phyloP scores from a whole-genome alignment of 2,797 vertebrate genomes.

The Halcyon smyrnensis region DNA sequence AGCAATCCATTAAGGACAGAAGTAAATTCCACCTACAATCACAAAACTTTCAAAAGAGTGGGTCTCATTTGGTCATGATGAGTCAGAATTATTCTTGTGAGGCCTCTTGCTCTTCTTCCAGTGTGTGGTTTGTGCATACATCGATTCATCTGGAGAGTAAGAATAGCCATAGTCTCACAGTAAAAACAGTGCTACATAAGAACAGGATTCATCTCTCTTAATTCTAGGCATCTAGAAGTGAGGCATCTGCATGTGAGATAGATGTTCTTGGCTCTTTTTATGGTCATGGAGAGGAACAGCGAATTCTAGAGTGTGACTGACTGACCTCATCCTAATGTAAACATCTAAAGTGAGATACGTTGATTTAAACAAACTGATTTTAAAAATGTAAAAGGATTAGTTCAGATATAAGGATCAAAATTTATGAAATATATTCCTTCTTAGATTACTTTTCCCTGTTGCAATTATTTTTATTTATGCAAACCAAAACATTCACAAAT shows the following conservation, averaged over 20 bases:
- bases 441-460: background rate
- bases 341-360: background rate
- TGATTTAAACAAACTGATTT: background rate
- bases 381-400: background rate
- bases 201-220: background rate
- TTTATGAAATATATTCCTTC: background rate
- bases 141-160: background rate
- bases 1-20: background rate
- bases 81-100: background rate
- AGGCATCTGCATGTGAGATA: background rate
- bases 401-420: background rate
- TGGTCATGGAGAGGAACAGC: background rate
- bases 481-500: background rate
- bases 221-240: background rate
- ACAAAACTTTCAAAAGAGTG: background rate
- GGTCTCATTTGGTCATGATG: rapidly evolving
- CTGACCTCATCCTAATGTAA: background rate
- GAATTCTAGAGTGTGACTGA: background rate
- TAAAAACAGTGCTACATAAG: background rate
- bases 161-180: background rate
- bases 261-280: background rate
- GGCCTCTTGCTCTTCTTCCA: background rate
- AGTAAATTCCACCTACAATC: background rate
- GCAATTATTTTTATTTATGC: background rate
- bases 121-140: background rate